These are phyloP conservation scores for Microcebus tavaratra DNA, from an alignment of 2,113 vertebrate genomes.

Conservation along the genomic window DNA sequence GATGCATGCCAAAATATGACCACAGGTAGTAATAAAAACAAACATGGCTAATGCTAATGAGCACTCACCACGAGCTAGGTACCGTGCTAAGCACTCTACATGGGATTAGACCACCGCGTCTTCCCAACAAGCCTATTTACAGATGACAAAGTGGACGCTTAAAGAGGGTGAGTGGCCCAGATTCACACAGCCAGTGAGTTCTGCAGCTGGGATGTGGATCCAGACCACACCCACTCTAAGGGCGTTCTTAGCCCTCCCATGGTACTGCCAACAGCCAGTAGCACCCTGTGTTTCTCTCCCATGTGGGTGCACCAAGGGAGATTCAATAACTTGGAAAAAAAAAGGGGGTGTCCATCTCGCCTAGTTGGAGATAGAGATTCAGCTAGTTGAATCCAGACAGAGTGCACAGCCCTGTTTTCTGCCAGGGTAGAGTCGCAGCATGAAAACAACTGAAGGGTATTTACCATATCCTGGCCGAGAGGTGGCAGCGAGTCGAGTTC, in stretches of 20 bases:
- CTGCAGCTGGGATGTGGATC: not conserved
- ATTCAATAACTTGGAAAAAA: not conserved
- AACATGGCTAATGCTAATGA: not conserved
- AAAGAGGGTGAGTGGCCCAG: not conserved
- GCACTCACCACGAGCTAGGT: not conserved
- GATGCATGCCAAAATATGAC: not conserved
- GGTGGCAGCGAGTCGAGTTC: slow-evolving; percentile 95
- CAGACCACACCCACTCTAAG: not conserved
- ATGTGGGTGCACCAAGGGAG: not conserved
- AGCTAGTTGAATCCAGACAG: not conserved
- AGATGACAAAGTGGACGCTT: not conserved
- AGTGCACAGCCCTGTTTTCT: not conserved
- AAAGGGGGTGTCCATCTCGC: not conserved
- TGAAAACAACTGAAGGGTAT: not conserved
- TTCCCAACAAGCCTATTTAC: not conserved
- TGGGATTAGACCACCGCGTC: accelerated
- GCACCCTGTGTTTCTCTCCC: not conserved
- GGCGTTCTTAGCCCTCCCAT: not conserved
- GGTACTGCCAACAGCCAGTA: not conserved
- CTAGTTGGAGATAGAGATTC: not conserved
- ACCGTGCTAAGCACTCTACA: not conserved
- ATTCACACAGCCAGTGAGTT: not conserved
- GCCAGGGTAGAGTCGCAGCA: not conserved
- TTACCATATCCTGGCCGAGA: slow-evolving; percentile 97
- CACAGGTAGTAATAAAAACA: not conserved